Evolutionary conservation across 2,797 vertebrate genomes (phyloP).

Genomic region (Passerculus sandwichensis): DNA sequence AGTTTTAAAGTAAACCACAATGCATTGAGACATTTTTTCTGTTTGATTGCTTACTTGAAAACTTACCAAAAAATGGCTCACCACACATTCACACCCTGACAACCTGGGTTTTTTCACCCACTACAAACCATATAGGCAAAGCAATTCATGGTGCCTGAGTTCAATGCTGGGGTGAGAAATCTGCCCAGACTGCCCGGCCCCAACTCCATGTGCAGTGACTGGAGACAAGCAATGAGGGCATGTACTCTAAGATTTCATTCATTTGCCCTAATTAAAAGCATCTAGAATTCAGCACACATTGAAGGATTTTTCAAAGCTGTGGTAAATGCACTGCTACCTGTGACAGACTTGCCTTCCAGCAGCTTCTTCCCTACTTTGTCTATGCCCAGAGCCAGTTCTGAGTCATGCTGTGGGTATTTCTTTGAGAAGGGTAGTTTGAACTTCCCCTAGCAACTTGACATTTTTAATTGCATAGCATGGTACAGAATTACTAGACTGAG

Average conservation of each 20-base stretch:
- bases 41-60: background rate
- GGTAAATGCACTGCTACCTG: background rate
- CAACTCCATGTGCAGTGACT: background rate
- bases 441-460: background rate
- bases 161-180: background rate
- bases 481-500: slow-evolving; percentile 14
- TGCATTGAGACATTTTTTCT: background rate
- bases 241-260: background rate
- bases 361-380: background rate
- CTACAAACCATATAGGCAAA: background rate
- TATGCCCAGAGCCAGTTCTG: background rate
- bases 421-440: background rate
- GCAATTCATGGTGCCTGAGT: background rate
- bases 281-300: background rate
- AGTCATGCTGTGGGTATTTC: background rate
- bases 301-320: background rate
- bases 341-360: background rate
- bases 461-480: slow-evolving; percentile 28
- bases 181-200: background rate
- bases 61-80: background rate
- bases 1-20: background rate
- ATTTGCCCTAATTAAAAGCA: background rate
- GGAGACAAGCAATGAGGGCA: background rate
- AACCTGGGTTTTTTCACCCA: background rate
- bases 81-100: background rate